Percentiles rank a stretch among this genome's conserved stretches.
phyloP scores from a whole-genome alignment of 1,140 invertebrate genomes.

The roundworm (Caenorhabditis elegans) region DNA sequence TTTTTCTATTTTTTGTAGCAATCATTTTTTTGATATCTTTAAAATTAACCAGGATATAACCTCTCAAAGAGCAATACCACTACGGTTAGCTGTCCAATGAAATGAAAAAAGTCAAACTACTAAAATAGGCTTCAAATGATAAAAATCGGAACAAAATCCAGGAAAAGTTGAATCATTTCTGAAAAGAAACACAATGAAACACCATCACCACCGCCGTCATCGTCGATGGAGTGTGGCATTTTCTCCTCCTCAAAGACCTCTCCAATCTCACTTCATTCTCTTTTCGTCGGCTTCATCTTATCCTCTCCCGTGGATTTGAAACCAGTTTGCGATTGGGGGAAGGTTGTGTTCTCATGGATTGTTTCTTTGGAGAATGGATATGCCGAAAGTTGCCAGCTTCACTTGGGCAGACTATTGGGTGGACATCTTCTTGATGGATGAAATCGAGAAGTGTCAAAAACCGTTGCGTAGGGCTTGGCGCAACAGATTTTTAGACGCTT shows the following conservation, averaged over 20 bases:
- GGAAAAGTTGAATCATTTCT: no score
- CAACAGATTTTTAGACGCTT: no score
- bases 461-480: not conserved
- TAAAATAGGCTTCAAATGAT: not conserved
- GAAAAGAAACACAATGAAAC: not conserved
- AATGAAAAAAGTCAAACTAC: not conserved
- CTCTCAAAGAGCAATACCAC: no score
- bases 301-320: not conserved
- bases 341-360: not conserved
- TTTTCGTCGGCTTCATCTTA: not conserved
- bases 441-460: slow-evolving; percentile 30
- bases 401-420: not conserved
- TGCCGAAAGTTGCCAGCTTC: not conserved
- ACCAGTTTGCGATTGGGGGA: no score
- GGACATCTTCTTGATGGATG: not conserved
- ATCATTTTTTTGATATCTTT: no score
- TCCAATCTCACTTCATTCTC: no score
- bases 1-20: no score
- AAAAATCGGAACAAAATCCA: no score
- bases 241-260: not conserved
- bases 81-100: not conserved
- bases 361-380: not conserved
- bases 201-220: not conserved
- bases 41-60: no score
- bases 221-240: not conserved